Evolutionary conservation across 2,113 vertebrate species (phyloP), one percentile per base, ranked within the genome.

Genomic region (Actenoides hombroni): DNA sequence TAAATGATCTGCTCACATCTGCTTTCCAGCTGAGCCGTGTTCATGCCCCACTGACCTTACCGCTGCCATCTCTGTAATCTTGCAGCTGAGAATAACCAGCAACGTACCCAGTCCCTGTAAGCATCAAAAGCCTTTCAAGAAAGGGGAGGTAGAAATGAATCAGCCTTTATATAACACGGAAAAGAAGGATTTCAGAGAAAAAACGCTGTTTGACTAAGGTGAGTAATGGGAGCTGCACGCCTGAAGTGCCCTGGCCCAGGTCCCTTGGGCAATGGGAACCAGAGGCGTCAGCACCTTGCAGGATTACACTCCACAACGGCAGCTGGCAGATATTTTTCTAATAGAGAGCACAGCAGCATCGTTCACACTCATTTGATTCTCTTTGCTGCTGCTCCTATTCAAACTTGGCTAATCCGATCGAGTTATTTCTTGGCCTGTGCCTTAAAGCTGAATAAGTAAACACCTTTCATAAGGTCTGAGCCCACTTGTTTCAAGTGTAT

Each of bases 1-100:
- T 68, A 82, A 84, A 94, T 83, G 86, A 91, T 94, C 83, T 79
- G 86, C 80, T 94, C 94, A 94, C 97, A 97, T 97, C 95, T 97
- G 96, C 77, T 92, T 87, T 93, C 86, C 96, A 95, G 94, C 93
- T 96, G 97, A 94, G 93, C 93, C 10, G 3, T 13, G 89, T 84
- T 91, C 88, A 74, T 94, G 95, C 93, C 96, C 94, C 96, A 95
- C 75, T 94, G 94, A 97, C 97, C 97, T 86, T 53, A 91, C 59
- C 4, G 10, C 86, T 92, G 91, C 90, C 92, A 90, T 83, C 82
- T 68, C 94, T 94, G 93, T 94, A 90, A 94, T 96, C 93, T 85
- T 86, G 84, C 73, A 92, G 89, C 88, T 88, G 95, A 96, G 70
- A 94, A 94, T 29, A 93, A 94, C 73, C 92, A 95, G 89, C 90